Base-by-base conservation (phyloP, 53 echinoderm and acorn worm species). In the Temnopleurus reevesii region DNA sequence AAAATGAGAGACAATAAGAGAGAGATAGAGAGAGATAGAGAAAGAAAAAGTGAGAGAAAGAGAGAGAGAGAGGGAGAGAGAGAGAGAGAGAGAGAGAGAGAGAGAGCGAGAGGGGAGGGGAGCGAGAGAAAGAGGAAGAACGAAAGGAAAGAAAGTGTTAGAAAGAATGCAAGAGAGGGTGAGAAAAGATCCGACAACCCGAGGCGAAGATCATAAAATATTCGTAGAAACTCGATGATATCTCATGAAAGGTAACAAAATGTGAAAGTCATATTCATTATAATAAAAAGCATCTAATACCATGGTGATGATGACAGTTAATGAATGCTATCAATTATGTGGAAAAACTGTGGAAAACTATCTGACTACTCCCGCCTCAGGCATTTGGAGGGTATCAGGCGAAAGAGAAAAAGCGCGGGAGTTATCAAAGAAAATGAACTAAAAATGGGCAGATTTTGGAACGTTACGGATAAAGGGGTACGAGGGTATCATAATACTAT, bases 241-340 rank as follows among this genome's bases (percentile, higher is more conserved):
- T 36, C 41, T 41, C 36, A 71, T 71, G 71, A 41, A 38, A 41
- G 28, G 71, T 71, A 71, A 71, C 71, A 71, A 41, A 71, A 71
- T 71, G 21, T 19, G 71, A 71, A 71, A 71, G 71, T 71, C 71
- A 71, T 71, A 71, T 71, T 71, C 41, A 71, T 71, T 71, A 71
- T 71, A 36, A 38, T 71, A 71, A 71, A 21, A 71, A 23, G 8
- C 26, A 4, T 41, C 49, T 49, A 49, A 46, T 46, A 79, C 12
- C 46, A 28, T 21, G 15, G 49, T 46, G 49, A 79, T 79, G 79
- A 79, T 79, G 49, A 17, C 49, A 30, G 29, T 49, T 79, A 28
- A 79, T 79, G 47, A 79, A 79, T 79, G 26, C 27, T 47, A 79
- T 79, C 79, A 46, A 79, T 79, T 79, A 79, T 49, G 10, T 79